A percentile compares a stretch with the other conserved stretches of the same genome.
These are phyloP conservation scores for Palythoa caribaeorum DNA, from an alignment of 92 coral and sea anemone species.

Conservation along the genomic window DNA sequence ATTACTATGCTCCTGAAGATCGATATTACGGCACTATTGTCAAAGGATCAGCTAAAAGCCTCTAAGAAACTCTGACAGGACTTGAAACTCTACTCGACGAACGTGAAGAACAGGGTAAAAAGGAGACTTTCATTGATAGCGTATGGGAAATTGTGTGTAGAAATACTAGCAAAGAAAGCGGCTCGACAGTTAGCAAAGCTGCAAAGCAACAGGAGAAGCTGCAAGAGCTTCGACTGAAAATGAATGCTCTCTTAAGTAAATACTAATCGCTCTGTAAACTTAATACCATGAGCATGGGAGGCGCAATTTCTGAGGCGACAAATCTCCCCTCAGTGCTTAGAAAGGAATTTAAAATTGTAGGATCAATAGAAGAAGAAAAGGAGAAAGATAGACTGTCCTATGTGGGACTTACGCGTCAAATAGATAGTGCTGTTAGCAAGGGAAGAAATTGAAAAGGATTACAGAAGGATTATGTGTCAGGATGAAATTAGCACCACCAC, in stretches of 20 bases:
- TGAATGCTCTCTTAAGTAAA: neutral
- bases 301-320: neutral
- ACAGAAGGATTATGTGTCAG: neutral
- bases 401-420: constrained; percentile 59
- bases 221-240: neutral
- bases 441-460: neutral
- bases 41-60: constrained; percentile 12
- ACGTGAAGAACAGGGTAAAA: constrained; percentile 30
- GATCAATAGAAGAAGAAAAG: constrained; percentile 45
- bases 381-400: constrained; percentile 46
- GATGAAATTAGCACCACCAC: neutral
- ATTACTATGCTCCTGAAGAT: constrained; percentile 21
- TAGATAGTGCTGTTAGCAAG: constrained; percentile 47
- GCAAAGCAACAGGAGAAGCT: neutral
- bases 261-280: neutral
- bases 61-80: constrained; percentile 35
- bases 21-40: constrained; percentile 5
- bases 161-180: neutral
- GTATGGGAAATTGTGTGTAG: constrained; percentile 45
- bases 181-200: neutral
- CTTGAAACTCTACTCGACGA: constrained; percentile 7
- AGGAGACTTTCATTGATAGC: neutral
- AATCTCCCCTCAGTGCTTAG: constrained; percentile 12
- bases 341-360: constrained; percentile 50
- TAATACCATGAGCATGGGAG: neutral